A percentile compares a stretch with the other conserved stretches of the same genome.
phyloP scores from a whole-genome alignment of 2,797 vertebrate genomes.

The Bucorvus abyssinicus region DNA sequence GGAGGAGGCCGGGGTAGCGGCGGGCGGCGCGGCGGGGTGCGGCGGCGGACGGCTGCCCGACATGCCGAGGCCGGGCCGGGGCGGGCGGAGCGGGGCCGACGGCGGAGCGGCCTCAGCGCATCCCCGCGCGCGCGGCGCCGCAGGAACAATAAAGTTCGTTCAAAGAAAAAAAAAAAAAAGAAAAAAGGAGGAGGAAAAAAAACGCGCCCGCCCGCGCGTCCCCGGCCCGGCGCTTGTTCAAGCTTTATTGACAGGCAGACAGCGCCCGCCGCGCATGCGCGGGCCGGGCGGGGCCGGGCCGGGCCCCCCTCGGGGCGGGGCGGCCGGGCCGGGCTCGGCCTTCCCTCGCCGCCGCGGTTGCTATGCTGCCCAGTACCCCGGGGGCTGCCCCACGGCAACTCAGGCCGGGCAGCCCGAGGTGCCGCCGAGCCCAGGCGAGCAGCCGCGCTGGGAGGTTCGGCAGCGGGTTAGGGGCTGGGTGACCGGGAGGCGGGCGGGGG shows the following conservation, averaged over 20 bases:
- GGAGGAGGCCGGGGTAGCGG: slow-evolving; percentile 50
- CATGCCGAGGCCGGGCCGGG: slow-evolving; percentile 63
- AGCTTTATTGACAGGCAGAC: slow-evolving; percentile 37
- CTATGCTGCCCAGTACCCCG: fast-evolving
- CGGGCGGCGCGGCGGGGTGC: slow-evolving; percentile 44
- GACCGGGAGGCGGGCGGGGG: no score
- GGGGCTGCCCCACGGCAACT: fast-evolving
- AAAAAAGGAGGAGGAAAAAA: background rate
- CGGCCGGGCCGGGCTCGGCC: background rate
- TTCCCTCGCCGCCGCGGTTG: background rate
- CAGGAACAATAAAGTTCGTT: slow-evolving; percentile 62
- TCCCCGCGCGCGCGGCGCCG: slow-evolving; percentile 1
- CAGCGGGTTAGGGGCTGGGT: background rate
- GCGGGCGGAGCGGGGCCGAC: background rate
- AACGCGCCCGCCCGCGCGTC: background rate
- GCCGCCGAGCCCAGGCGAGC: no score
- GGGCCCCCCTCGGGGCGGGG: background rate
- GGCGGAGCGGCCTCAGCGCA: slow-evolving; percentile 44
- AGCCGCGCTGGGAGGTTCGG: no score
- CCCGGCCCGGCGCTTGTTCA: background rate
- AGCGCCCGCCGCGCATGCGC: background rate
- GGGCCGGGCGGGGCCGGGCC: background rate
- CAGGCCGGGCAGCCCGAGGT: fast-evolving
- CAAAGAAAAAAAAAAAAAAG: background rate
- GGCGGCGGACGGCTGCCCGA: slow-evolving; percentile 73